These are phyloP conservation scores for Thinocorus orbignyianus DNA, from an alignment of 2,113 vertebrate species.

Conservation along the genomic window DNA sequence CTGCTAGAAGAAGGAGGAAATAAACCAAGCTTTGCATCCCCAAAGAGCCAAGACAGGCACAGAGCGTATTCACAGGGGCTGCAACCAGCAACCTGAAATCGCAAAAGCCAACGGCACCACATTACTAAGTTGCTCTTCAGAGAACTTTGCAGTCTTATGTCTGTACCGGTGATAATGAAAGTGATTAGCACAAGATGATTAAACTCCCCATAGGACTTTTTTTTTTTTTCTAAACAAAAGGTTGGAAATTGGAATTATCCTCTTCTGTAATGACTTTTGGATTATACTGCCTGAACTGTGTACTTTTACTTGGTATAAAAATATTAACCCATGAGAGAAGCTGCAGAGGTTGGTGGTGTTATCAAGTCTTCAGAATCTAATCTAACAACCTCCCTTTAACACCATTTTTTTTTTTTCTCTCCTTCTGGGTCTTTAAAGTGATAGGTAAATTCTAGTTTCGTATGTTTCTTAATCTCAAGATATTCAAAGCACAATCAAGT, in stretches of 20 bases:
- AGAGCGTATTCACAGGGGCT: background rate
- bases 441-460: background rate
- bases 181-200: background rate
- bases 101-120: background rate
- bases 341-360: background rate
- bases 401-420: too few relatives aligned
- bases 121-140: background rate
- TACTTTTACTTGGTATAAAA: background rate
- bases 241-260: background rate
- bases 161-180: background rate
- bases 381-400: background rate
- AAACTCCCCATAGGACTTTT: background rate
- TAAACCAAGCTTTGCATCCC: background rate
- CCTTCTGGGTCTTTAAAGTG: background rate
- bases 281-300: background rate
- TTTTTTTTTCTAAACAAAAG: background rate
- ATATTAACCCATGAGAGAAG: background rate
- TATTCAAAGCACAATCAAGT: background rate
- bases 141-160: background rate
- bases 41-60: background rate
- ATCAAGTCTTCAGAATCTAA: background rate
- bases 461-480: background rate
- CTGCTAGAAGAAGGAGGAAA: background rate
- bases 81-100: background rate
- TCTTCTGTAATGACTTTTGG: background rate